phyloP scores from a whole-genome alignment of 2,113 vertebrate species.

The Pterocles burchelli region DNA sequence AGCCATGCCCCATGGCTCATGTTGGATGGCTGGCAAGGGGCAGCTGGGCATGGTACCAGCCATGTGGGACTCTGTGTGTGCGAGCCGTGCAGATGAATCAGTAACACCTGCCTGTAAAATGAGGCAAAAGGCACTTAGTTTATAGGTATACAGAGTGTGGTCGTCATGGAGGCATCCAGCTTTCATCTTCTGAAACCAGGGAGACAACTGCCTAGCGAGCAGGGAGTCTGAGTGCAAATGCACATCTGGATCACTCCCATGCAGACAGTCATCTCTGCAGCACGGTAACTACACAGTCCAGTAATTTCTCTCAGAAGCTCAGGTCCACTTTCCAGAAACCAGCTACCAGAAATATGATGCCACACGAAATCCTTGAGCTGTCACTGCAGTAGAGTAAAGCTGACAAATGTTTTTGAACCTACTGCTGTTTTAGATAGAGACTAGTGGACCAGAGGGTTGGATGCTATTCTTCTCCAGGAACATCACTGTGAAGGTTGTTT shows the following conservation, averaged over 20 bases:
- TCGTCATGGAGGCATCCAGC: background rate
- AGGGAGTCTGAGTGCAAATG: background rate
- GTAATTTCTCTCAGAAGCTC: background rate
- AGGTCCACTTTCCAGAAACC: background rate
- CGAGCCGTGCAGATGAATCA: background rate
- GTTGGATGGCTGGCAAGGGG: accelerated
- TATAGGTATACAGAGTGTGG: background rate
- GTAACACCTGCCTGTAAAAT: background rate
- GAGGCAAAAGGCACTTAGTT: background rate
- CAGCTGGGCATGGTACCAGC: background rate
- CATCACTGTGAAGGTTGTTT: background rate
- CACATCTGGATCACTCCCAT: background rate
- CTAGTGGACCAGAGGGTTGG: background rate
- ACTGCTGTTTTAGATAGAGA: background rate
- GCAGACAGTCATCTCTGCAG: background rate
- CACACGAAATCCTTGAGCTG: background rate
- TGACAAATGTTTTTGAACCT: background rate
- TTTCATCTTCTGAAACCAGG: background rate
- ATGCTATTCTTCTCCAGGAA: background rate
- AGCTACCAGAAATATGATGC: background rate
- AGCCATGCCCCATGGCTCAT: accelerated
- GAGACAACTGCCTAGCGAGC: background rate
- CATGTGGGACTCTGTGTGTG: accelerated
- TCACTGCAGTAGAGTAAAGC: background rate
- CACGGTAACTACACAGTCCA: background rate